Percentiles rank a stretch among this genome's conserved stretches.
phyloP scores from a whole-genome alignment of 1,140 invertebrate genomes.

The Neodiprion virginianus region DNA sequence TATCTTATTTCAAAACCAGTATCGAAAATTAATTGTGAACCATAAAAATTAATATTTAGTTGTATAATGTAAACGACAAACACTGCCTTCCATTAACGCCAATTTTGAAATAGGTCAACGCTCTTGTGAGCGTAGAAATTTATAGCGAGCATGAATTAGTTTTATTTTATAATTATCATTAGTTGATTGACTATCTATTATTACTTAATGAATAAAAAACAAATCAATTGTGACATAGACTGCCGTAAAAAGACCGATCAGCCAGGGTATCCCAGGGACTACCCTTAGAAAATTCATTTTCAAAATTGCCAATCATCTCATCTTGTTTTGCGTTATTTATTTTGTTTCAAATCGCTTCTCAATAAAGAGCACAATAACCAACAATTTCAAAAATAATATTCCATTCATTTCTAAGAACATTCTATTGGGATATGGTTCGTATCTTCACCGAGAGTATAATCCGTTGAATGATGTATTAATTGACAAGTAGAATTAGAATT shows the following conservation, averaged over 20 bases:
- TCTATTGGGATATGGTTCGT: too few relatives aligned
- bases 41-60: background rate
- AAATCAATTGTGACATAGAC: background rate
- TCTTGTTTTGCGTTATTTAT: too few relatives aligned
- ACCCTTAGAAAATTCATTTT: background rate
- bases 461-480: too few relatives aligned
- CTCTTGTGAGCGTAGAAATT: background rate
- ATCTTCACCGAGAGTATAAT: too few relatives aligned
- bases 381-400: too few relatives aligned
- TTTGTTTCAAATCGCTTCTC: too few relatives aligned
- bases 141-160: background rate
- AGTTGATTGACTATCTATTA: background rate
- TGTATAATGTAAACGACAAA: background rate
- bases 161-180: background rate
- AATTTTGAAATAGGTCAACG: conserved; percentile 3
- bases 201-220: background rate
- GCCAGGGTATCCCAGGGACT: too few relatives aligned
- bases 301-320: background rate
- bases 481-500: too few relatives aligned
- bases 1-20: background rate
- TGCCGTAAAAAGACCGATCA: too few relatives aligned
- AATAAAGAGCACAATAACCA: too few relatives aligned
- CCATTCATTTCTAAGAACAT: too few relatives aligned
- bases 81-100: background rate
- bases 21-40: background rate